A percentile compares a stretch with the other conserved stretches of the same genome.
Evolutionary conservation across 2,888 invertebrate genomes (phyloP).

Genomic region (Cheilosia soror): DNA sequence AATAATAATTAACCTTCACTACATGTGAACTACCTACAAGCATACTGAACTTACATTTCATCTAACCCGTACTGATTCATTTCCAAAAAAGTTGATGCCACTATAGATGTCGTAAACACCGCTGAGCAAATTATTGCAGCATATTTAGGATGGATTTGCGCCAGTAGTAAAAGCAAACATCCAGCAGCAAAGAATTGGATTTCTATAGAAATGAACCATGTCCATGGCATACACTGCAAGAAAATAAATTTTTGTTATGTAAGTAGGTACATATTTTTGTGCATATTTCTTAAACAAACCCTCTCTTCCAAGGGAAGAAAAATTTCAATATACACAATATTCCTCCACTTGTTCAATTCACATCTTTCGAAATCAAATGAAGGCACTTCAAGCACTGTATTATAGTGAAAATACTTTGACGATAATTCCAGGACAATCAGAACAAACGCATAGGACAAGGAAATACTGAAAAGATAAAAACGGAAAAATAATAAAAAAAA

Average conservation of each 20-base stretch:
- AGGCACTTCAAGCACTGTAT: conserved; percentile 85
- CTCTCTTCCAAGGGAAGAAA: conserved; percentile 86
- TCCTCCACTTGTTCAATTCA: conserved; percentile 87
- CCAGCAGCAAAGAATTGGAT: conserved; percentile 90
- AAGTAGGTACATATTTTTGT: not conserved
- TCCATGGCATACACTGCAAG: conserved; percentile 90
- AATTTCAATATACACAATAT: conserved; percentile 87
- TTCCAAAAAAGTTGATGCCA: conserved; percentile 84
- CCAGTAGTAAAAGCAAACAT: conserved; percentile 87
- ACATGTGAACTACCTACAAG: no score
- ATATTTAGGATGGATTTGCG: conserved; percentile 83
- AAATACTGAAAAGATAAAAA: conserved; percentile 83
- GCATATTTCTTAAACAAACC: conserved; percentile 83
- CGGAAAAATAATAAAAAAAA: not conserved
- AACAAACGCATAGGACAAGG: conserved; percentile 86
- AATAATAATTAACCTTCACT: no score
- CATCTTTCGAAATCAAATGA: conserved; percentile 86
- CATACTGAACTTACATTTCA: no score
- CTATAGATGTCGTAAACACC: conserved; percentile 84
- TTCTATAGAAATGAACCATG: conserved; percentile 92
- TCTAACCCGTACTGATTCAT: conserved; percentile 71
- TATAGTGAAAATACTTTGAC: conserved; percentile 84
- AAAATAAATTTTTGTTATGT: not conserved
- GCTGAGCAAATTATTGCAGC: conserved; percentile 81
- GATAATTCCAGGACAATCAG: conserved; percentile 85